Base-by-base conservation (phyloP, 2,113 vertebrate species). In the Sciurus niger region DNA sequence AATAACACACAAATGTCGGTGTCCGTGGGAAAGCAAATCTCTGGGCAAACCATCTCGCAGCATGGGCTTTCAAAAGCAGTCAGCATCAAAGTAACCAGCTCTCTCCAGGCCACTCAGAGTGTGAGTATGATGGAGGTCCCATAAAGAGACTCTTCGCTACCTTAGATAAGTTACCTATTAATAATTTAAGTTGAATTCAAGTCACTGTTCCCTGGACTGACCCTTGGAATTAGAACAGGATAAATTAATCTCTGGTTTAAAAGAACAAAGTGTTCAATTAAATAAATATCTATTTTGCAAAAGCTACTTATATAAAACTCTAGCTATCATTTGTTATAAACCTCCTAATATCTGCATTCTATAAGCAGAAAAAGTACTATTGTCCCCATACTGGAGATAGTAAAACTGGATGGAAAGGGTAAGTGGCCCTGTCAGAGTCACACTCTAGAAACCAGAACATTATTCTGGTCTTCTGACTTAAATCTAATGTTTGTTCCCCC, bases 131-230 rank as follows among this genome's bases (percentile, higher is more conserved):
- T 37, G 9, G 11, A 72, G 46, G 37, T 1, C 37, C 76, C 32
- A 51, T 16, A 82, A 80, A 86, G 74, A 84, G 34, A 34, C 16
- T 89, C 92, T 93, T 95, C 79, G 55, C n/a, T 83, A 28, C 34
- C 55, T 55, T 67, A 34, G 13, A 0, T 48, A 8, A 65, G 10
- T 95, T 28, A 34, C 2, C 37, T 85, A 73, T 77, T 84, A 76
- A 95, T 73, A 95, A 93, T 92, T 90, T 73, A 82, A 94, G 63
- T 72, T 89, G 18, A 92, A 95, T 84, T 55, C 70, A 63, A 89
- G 68, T 83, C 46, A 72, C 37, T 77, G 58, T 72, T 94, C 51
- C 46, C 80, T 91, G 18, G 24, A 86, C 63, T 86, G 51, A 58
- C 48, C 53, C 43, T 8, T 92, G 11, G 18, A 60, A 65, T 95